A percentile compares a stretch with the other conserved stretches of the same genome.
Conservation (phyloP, 2,888 invertebrate species). For the Quadroppia sp. region DNA sequence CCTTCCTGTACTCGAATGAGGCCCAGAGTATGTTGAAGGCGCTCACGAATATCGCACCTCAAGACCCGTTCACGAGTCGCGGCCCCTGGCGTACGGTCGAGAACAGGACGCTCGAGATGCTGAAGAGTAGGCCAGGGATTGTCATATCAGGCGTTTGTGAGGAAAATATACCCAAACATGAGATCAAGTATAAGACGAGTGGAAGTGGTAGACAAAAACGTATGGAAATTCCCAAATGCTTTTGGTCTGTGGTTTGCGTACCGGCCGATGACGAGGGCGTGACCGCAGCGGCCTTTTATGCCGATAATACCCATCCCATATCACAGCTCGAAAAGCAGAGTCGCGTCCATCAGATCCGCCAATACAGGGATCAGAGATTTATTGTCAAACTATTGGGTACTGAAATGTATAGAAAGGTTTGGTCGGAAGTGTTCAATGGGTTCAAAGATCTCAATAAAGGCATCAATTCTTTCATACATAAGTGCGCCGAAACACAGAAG, state of each 20-base stretch:
- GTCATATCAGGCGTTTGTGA: slow-evolving; percentile 37
- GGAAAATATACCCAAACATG: background rate
- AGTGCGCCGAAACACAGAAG: background rate
- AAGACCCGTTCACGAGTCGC: slow-evolving; percentile 34
- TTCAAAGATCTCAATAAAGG: slow-evolving; percentile 21
- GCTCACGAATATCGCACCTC: slow-evolving; percentile 35
- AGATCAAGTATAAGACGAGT: background rate
- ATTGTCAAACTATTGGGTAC: slow-evolving; percentile 27
- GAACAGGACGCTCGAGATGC: slow-evolving; percentile 5
- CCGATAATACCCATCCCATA: slow-evolving; percentile 24
- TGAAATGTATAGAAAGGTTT: slow-evolving; percentile 22
- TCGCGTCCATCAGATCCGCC: background rate
- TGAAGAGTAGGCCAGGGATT: slow-evolving; percentile 8
- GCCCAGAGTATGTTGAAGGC: slow-evolving; percentile 38
- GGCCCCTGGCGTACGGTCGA: slow-evolving; percentile 26
- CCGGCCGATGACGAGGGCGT: background rate
- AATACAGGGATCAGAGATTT: slow-evolving; percentile 28
- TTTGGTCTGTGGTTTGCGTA: slow-evolving; percentile 40
- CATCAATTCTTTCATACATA: background rate
- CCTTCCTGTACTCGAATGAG: slow-evolving; percentile 17
- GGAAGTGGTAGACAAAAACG: background rate
- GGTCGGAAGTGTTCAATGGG: slow-evolving; percentile 24
- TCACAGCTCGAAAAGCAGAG: slow-evolving; percentile 14
- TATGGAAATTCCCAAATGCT: slow-evolving; percentile 39
- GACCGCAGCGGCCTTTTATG: slow-evolving; percentile 33